A percentile compares a stretch with the other conserved stretches of the same genome.
Evolutionary conservation across 2,888 invertebrate species (phyloP).

Genomic region (Prosopocoilus inquinatus): DNA sequence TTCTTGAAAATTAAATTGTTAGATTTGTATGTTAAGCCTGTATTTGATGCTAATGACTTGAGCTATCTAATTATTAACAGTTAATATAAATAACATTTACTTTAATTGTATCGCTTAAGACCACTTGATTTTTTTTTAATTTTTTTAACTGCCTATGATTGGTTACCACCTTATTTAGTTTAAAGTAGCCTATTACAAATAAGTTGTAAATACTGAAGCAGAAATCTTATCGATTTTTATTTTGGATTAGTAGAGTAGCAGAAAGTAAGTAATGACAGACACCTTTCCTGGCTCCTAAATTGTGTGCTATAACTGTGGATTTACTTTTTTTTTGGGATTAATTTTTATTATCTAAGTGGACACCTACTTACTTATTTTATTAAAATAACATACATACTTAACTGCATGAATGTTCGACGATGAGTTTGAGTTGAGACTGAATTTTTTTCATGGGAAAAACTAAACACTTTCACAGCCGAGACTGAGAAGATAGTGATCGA

Average conservation of each 20-base stretch:
- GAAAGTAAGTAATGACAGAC: not conserved
- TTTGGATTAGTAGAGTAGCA: no score
- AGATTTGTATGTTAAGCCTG: not conserved
- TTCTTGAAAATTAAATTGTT: no score
- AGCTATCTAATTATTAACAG: conserved; percentile 29
- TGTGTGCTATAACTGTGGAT: conserved; percentile 3
- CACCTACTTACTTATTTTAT: not conserved
- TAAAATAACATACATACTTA: no score
- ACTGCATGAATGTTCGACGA: no score
- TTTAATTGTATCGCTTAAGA: not conserved
- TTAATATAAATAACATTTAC: not conserved
- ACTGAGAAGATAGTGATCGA: conserved; percentile 57
- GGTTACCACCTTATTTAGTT: conserved; percentile 3
- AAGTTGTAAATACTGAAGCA: no score
- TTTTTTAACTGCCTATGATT: conserved; percentile 7
- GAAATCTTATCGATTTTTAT: no score
- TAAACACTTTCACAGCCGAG: conserved; percentile 56
- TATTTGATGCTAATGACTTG: conserved; percentile 30
- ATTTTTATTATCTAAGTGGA: not conserved
- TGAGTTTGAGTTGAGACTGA: no score
- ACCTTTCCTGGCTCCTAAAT: conserved; percentile 19
- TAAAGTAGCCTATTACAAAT: not conserved
- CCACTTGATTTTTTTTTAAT: not conserved
- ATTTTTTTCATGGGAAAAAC: no score
- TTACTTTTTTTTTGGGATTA: not conserved